Percentiles rank a stretch among this genome's conserved stretches.
phyloP scores from a whole-genome alignment of 2,113 vertebrate genomes.

The Spea multiplicata region DNA sequence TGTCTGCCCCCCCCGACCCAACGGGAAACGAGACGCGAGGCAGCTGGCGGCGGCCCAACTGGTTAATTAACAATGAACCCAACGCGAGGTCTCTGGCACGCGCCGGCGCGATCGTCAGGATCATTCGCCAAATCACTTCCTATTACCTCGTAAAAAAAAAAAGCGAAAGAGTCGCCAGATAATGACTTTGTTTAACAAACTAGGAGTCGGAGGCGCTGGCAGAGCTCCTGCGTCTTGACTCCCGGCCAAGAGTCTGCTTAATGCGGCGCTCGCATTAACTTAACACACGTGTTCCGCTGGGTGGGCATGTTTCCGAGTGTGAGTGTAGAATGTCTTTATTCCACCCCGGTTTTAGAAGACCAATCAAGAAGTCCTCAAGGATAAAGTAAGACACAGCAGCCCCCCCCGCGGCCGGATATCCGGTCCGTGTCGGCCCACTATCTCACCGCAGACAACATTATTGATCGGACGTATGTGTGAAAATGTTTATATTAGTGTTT shows the following conservation, averaged over 20 bases:
- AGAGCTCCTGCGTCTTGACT: neutral
- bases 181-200: constrained; percentile 45
- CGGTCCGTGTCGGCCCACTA: too few relatives aligned
- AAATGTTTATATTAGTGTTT: too few relatives aligned
- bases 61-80: constrained; percentile 74
- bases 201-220: constrained; percentile 12
- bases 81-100: constrained; percentile 49
- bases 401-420: too few relatives aligned
- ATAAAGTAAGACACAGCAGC: too few relatives aligned
- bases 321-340: too few relatives aligned
- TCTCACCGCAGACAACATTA: too few relatives aligned
- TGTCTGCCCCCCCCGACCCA: constrained; percentile 69
- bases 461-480: too few relatives aligned
- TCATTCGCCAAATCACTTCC: constrained; percentile 55
- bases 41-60: constrained; percentile 68
- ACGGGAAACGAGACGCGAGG: constrained; percentile 60
- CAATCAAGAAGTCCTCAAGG: too few relatives aligned
- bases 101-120: constrained; percentile 29
- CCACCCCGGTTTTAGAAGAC: too few relatives aligned
- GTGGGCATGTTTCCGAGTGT: neutral
- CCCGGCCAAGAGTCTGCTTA: constrained; percentile 24
- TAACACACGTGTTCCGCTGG: constrained; percentile 10
- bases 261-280: neutral
- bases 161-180: constrained; percentile 40
- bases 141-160: constrained; percentile 53